A percentile compares a stretch with the other conserved stretches of the same genome.
phyloP scores from a whole-genome alignment of 2,888 invertebrate genomes.

The Mermis nigrescens region DNA sequence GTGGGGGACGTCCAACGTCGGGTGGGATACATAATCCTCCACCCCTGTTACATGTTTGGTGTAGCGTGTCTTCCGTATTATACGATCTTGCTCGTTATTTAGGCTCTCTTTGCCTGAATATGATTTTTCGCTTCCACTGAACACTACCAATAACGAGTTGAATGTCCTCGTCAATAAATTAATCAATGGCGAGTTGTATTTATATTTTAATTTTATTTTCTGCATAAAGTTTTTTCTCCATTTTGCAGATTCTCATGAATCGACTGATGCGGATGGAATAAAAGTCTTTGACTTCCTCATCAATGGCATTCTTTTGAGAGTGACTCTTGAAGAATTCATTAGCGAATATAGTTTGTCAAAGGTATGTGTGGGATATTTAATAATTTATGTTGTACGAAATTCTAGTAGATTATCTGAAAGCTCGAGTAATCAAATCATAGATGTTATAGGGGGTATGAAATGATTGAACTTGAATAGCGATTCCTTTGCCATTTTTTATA shows the following conservation, averaged over 20 bases:
- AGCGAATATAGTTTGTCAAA: not conserved
- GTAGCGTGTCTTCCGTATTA: too few species aligned
- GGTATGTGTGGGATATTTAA: not conserved
- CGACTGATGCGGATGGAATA: not conserved
- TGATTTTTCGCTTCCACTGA: slow-evolving; percentile 20
- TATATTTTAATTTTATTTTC: too few species aligned
- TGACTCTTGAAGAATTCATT: not conserved
- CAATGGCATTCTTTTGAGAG: not conserved
- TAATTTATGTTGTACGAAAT: too few species aligned
- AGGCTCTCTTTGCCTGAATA: slow-evolving; percentile 17
- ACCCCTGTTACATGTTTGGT: too few species aligned
- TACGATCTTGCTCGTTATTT: too few species aligned
- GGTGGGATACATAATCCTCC: too few species aligned
- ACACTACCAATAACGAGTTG: slow-evolving; percentile 19
- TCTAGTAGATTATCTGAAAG: too few species aligned
- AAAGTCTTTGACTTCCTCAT: not conserved
- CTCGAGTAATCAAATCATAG: too few species aligned
- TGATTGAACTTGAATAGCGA: too few species aligned
- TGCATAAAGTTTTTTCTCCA: not conserved
- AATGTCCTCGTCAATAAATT: slow-evolving; percentile 24
- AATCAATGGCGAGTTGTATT: slow-evolving; percentile 12
- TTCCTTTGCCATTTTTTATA: too few species aligned
- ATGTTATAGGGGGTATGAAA: too few species aligned
- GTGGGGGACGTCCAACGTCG: too few species aligned
- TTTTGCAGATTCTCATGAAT: not conserved